These are phyloP conservation scores for Platygyra sinensis DNA, from an alignment of 64 coral and sea anemone species.

Conservation along the genomic window DNA sequence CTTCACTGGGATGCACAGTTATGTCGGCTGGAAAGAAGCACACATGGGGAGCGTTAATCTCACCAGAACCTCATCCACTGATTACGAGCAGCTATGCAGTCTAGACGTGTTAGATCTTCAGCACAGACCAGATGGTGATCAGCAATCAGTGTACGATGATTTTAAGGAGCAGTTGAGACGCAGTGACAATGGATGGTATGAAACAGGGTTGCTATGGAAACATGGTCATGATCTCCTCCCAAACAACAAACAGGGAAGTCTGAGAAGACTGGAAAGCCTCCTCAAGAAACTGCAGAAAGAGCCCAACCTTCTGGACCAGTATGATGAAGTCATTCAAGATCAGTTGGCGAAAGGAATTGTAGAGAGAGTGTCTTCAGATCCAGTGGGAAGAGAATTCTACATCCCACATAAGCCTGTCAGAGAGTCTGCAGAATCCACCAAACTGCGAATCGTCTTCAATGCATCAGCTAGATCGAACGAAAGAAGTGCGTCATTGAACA, in stretches of 20 bases:
- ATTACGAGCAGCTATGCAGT: no score
- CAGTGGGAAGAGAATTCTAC: slow-evolving; percentile 13
- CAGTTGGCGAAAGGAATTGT: slow-evolving; percentile 30
- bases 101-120: no score
- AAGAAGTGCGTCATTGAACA: slow-evolving; percentile 26
- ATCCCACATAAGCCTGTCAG: slow-evolving; percentile 11
- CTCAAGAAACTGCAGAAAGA: slow-evolving; percentile 21
- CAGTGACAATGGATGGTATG: no score
- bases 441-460: slow-evolving; percentile 36
- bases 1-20: no score
- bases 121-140: no score
- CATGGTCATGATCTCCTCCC: slow-evolving; percentile 12
- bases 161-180: no score
- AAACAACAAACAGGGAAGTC: slow-evolving; percentile 44
- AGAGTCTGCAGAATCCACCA: slow-evolving; percentile 19
- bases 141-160: no score
- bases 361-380: neutral
- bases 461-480: slow-evolving; percentile 15
- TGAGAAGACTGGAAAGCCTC: neutral
- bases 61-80: no score
- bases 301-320: no score
- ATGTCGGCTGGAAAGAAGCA: no score
- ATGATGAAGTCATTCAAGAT: no score
- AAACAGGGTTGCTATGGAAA: slow-evolving; percentile 49
- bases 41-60: no score